Evolutionary conservation across 2,888 invertebrate species (phyloP).

Genomic region (Tenthredo scrophulariae): DNA sequence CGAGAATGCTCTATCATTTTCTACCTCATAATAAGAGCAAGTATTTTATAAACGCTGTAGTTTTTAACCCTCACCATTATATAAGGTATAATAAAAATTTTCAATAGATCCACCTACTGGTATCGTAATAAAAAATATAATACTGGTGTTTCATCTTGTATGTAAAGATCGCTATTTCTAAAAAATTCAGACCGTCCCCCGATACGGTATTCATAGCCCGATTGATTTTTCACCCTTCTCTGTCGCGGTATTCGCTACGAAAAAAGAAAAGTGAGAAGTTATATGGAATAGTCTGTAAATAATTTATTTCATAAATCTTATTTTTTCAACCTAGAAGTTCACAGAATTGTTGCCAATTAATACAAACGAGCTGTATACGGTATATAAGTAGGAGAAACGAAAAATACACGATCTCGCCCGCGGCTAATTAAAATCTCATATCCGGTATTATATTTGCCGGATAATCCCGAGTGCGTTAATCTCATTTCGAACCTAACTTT

Average conservation of each 20-base stretch:
- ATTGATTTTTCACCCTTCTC: conserved; percentile 46
- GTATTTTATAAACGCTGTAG: background rate
- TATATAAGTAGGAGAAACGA: background rate
- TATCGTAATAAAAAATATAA: background rate
- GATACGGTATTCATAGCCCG: conserved; percentile 46
- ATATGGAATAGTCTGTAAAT: conserved; percentile 24
- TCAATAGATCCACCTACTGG: background rate
- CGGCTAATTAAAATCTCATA: background rate
- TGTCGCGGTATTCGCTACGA: conserved; percentile 26
- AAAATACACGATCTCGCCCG: background rate
- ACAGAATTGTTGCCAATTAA: background rate
- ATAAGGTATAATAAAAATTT: background rate
- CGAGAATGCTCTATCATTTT: background rate
- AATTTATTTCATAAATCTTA: background rate
- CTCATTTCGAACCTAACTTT: background rate
- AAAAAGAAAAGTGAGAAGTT: background rate
- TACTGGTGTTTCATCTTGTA: background rate
- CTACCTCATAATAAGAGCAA: background rate
- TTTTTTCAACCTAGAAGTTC: background rate
- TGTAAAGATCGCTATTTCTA: conserved; percentile 36
- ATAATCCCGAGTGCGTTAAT: background rate
- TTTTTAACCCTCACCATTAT: background rate
- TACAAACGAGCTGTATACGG: background rate
- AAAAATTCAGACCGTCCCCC: conserved; percentile 40
- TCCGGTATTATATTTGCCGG: background rate